These are phyloP conservation scores for Hemibagrus guttatus DNA, from an alignment of 2,797 vertebrate genomes.

Conservation along the genomic window DNA sequence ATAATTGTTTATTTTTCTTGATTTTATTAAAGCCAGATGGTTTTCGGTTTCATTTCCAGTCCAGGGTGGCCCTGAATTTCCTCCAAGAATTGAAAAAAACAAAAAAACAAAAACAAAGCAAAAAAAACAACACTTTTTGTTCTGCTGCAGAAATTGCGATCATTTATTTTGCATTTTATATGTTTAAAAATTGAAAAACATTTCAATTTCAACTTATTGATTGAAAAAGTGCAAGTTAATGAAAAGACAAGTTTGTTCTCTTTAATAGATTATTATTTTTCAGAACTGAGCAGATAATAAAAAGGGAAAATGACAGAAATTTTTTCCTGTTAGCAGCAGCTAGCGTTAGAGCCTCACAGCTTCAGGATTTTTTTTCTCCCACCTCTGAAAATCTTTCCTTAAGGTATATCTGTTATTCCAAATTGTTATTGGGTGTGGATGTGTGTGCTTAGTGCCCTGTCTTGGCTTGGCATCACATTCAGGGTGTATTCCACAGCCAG, in stretches of 20 bases:
- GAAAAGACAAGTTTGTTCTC: neutral
- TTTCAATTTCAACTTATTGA: neutral
- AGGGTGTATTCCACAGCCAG: neutral
- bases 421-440: neutral
- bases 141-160: neutral
- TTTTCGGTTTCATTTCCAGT: neutral
- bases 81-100: neutral
- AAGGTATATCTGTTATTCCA: neutral
- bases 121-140: too few relatives aligned
- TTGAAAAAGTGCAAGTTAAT: neutral
- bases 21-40: neutral
- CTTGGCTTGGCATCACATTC: neutral
- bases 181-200: neutral
- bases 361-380: neutral
- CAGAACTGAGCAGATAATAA: neutral
- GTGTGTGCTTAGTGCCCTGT: neutral
- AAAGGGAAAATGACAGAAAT: neutral
- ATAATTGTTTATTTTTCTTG: neutral
- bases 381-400: neutral
- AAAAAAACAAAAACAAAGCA: too few relatives aligned
- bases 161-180: neutral
- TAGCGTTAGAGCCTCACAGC: neutral
- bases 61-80: neutral
- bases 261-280: conserved; percentile 7
- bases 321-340: neutral